phyloP scores from a whole-genome alignment of 2,888 invertebrate species.

The Minunthozetes semirufus region DNA sequence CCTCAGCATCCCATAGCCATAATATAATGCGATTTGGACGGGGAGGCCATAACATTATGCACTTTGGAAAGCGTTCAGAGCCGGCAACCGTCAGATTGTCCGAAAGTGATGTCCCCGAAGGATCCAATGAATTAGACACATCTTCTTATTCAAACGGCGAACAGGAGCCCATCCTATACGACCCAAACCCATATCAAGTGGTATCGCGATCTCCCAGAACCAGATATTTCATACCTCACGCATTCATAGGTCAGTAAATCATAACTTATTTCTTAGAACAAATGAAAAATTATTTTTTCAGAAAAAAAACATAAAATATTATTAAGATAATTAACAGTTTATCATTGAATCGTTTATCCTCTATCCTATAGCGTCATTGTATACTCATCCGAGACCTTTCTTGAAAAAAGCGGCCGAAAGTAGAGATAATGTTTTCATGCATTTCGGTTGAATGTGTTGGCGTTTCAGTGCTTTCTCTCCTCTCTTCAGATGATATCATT shows the following conservation, averaged over 20 bases:
- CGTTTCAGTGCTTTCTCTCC: background rate
- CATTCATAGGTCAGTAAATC: slow-evolving; percentile 1
- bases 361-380: background rate
- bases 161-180: background rate
- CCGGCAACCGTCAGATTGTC: background rate
- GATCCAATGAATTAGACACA: slow-evolving; percentile 4
- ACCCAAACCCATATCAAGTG: background rate
- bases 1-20: slow-evolving; percentile 24
- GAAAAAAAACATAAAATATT: background rate
- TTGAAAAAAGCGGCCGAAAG: slow-evolving; percentile 34
- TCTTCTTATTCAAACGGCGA: background rate
- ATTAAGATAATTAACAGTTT: background rate
- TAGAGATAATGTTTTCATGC: slow-evolving; percentile 37
- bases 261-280: background rate
- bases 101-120: background rate
- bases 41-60: slow-evolving; percentile 38
- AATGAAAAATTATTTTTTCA: background rate
- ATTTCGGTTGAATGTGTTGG: slow-evolving; percentile 31
- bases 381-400: slow-evolving; percentile 23
- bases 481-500: background rate
- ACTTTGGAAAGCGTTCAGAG: slow-evolving; percentile 36
- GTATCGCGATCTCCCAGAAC: slow-evolving; percentile 1
- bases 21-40: slow-evolving; percentile 39
- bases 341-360: background rate
- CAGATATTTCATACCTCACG: slow-evolving; percentile 21